Evolutionary conservation across 2,797 vertebrate species (phyloP).

Genomic region (Gobionotothen gibberifrons): DNA sequence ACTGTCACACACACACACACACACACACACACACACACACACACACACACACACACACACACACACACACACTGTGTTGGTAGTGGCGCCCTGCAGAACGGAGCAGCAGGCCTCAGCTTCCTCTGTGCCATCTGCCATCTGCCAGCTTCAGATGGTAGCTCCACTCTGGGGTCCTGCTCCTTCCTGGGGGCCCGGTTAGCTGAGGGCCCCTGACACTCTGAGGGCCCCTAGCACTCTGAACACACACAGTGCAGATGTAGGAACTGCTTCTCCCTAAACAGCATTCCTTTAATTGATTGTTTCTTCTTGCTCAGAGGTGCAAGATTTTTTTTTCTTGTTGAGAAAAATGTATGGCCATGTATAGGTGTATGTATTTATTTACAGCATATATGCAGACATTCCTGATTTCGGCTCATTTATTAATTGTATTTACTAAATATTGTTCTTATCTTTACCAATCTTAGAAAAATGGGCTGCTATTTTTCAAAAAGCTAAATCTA

Average conservation of each 20-base stretch:
- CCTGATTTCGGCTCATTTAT: too few species aligned
- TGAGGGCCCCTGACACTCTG: neutral
- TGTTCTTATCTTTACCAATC: neutral
- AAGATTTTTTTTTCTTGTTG: too few species aligned
- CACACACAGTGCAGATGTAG: neutral
- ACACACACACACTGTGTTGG: constrained; percentile 21
- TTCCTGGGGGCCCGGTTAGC: constrained; percentile 21
- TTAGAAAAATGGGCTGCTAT: neutral
- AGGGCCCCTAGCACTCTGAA: neutral
- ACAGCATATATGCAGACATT: too few species aligned
- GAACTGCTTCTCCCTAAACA: neutral
- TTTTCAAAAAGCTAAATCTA: neutral
- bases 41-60: too few species aligned
- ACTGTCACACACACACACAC: neutral
- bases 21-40: too few species aligned
- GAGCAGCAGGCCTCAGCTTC: constrained; percentile 58
- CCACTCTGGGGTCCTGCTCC: constrained; percentile 53
- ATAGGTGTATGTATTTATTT: too few species aligned
- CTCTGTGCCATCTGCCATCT: constrained; percentile 66
- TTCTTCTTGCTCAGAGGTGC: neutral
- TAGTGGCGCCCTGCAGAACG: constrained; percentile 42
- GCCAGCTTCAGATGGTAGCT: constrained; percentile 63
- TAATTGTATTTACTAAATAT: neutral
- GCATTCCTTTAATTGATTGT: too few species aligned
- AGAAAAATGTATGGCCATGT: neutral